Evolutionary conservation across 1,140 invertebrate species (phyloP).

Genomic region (Drosophila elegans): DNA sequence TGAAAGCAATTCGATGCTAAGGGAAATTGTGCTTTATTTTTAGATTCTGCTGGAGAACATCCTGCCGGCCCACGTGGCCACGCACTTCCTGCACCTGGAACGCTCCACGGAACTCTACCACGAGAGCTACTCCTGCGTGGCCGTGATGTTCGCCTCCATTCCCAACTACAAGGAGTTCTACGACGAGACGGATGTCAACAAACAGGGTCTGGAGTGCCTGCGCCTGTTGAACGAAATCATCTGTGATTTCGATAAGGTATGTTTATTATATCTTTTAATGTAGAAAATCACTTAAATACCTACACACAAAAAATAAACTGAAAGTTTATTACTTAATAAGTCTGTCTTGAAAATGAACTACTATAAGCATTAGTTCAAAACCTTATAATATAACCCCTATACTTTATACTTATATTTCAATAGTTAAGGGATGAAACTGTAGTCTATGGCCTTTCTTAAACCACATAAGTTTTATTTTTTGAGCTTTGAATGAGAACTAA

Average conservation of each 20-base stretch:
- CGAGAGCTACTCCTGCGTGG: conserved; percentile 96
- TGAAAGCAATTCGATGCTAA: conserved; percentile 3
- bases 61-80: conserved; percentile 97
- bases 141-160: conserved; percentile 99
- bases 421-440: no score
- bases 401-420: no score
- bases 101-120: conserved; percentile 94
- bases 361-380: no score
- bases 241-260: conserved; percentile 98
- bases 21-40: background rate
- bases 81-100: conserved; percentile 91
- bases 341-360: no score
- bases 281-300: no score
- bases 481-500: no score
- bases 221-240: conserved; percentile 98
- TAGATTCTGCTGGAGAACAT: conserved; percentile 97
- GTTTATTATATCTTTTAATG: background rate
- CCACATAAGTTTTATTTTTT: no score
- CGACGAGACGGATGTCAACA: conserved; percentile 98
- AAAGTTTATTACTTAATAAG: no score
- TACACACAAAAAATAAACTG: no score
- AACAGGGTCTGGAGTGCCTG: conserved; percentile 97
- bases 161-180: conserved; percentile 99
- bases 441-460: no score
- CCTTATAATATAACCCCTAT: no score